These are phyloP conservation scores for Drosophila nigritarsus DNA, from an alignment of 2,888 invertebrate species.

Conservation along the genomic window DNA sequence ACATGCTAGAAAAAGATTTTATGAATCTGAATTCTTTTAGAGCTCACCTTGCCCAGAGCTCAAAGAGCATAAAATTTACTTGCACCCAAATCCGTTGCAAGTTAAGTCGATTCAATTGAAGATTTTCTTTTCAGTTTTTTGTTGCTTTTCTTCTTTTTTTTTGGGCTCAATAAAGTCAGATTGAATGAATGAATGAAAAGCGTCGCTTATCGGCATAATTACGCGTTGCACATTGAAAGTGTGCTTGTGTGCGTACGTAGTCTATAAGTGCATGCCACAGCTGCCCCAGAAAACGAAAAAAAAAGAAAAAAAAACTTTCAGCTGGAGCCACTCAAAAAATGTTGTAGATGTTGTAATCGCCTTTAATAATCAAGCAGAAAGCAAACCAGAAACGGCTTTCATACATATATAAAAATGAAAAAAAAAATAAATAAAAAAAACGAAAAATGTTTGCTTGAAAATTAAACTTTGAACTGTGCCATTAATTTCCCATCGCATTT, in stretches of 20 bases:
- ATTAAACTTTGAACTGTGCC: constrained; percentile 80
- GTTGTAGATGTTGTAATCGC: constrained; percentile 73
- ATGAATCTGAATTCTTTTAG: not conserved
- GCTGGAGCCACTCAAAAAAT: constrained; percentile 39
- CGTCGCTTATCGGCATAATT: constrained; percentile 55
- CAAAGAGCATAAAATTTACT: constrained; percentile 10
- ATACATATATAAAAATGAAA: constrained; percentile 5
- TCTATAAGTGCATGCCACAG: constrained; percentile 59
- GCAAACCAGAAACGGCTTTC: constrained; percentile 22
- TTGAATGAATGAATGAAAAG: constrained; percentile 49
- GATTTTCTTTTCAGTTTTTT: constrained; percentile 14
- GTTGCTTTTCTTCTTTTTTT: not conserved
- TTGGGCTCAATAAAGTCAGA: constrained; percentile 25
- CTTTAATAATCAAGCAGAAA: constrained; percentile 56
- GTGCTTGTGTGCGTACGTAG: constrained; percentile 11
- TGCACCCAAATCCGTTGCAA: constrained; percentile 25
- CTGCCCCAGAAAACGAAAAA: constrained; percentile 36
- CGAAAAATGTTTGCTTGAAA: constrained; percentile 60
- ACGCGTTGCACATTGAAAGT: constrained; percentile 22
- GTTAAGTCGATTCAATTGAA: constrained; percentile 37
- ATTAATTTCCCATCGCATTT: constrained; percentile 61
- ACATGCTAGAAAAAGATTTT: not conserved
- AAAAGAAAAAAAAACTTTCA: constrained; percentile 9
- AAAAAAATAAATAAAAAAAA: not conserved
- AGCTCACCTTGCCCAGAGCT: not conserved